These are phyloP conservation scores for Dione juno DNA, from an alignment of 2,888 invertebrate species.

Conservation along the genomic window DNA sequence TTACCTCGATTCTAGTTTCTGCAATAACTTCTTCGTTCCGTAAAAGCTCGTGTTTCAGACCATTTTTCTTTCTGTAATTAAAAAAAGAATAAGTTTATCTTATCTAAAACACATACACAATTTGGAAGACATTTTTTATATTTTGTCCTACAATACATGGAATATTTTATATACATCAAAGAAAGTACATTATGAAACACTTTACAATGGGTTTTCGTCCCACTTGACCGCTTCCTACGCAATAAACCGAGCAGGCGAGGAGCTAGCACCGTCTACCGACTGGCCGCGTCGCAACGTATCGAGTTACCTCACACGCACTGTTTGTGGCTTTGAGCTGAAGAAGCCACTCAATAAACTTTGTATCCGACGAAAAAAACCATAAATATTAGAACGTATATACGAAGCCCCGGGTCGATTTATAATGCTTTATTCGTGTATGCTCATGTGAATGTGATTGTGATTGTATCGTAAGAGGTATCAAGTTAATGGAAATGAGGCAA, in stretches of 20 bases:
- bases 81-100: constrained; percentile 32
- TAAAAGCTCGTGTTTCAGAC: constrained; percentile 75
- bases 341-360: constrained; percentile 56
- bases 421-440: constrained; percentile 29
- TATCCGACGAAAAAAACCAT: constrained; percentile 44
- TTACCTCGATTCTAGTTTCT: constrained; percentile 77
- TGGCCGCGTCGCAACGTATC: constrained; percentile 50
- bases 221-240: constrained; percentile 75
- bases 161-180: background rate
- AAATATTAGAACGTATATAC: constrained; percentile 32
- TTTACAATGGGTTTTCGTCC: constrained; percentile 58
- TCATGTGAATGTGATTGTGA: background rate
- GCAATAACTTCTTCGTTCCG: constrained; percentile 75
- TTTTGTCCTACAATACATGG: background rate
- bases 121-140: background rate
- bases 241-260: too few relatives aligned
- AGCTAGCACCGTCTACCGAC: constrained; percentile 19
- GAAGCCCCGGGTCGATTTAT: constrained; percentile 39
- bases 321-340: constrained; percentile 48
- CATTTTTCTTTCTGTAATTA: constrained; percentile 73
- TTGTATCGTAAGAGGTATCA: background rate
- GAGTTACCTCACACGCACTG: constrained; percentile 64
- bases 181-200: constrained; percentile 7
- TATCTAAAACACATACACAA: background rate
- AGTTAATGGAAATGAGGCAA: background rate